phyloP scores from a whole-genome alignment of 1,140 invertebrate species.

The Tetramorium parvispinum region DNA sequence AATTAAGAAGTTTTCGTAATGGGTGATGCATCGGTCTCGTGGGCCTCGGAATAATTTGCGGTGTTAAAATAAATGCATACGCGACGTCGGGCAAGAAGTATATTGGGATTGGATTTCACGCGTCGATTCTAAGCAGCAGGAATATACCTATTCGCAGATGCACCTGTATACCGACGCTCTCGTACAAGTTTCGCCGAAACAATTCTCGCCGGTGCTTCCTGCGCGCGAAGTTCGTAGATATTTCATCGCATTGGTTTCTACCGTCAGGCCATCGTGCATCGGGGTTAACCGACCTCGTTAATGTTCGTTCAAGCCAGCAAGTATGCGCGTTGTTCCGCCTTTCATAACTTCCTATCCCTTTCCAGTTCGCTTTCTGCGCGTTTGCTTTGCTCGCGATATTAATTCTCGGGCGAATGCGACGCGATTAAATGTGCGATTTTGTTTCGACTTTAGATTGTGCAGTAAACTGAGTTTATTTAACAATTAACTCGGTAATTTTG shows the following conservation, averaged over 20 bases:
- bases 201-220: slow-evolving; percentile 65
- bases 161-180: slow-evolving; percentile 45
- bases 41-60: slow-evolving; percentile 39
- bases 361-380: slow-evolving; percentile 5
- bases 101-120: slow-evolving; percentile 58
- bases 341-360: slow-evolving; percentile 35
- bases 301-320: slow-evolving; percentile 66
- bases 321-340: slow-evolving; percentile 40
- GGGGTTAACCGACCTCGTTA: slow-evolving; percentile 68
- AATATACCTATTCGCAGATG: slow-evolving; percentile 58
- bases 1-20: slow-evolving; percentile 39
- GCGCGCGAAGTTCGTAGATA: slow-evolving; percentile 65
- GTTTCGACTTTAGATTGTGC: background rate
- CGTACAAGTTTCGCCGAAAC: slow-evolving; percentile 64
- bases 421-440: slow-evolving; percentile 25
- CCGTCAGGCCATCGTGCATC: slow-evolving; percentile 36
- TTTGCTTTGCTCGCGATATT: slow-evolving; percentile 22
- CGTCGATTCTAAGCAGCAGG: slow-evolving; percentile 23
- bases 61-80: slow-evolving; percentile 65
- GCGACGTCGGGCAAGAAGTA: background rate
- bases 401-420: slow-evolving; percentile 27
- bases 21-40: slow-evolving; percentile 36
- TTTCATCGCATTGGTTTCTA: slow-evolving; percentile 69
- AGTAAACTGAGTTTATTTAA: background rate
- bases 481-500: background rate